Base-by-base conservation (phyloP, 2,797 vertebrate species). In the Kryptopterus vitreolus region DNA sequence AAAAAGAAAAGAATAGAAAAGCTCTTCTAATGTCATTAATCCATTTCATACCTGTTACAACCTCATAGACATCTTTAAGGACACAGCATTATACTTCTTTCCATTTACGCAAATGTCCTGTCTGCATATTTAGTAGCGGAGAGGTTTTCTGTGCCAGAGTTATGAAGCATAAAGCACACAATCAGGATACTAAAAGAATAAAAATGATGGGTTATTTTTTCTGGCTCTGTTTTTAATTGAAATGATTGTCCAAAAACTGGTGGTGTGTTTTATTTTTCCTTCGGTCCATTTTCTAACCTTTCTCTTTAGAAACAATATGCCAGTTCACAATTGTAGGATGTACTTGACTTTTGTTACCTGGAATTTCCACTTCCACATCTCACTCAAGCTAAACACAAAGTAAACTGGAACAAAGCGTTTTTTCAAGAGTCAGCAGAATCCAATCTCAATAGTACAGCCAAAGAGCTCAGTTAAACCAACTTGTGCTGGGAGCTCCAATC, bases 401-500 rank as follows among this genome's bases (percentile, higher is more conserved):
- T 84, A 46, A 81, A 88, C 79, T 80, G 83, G 87, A 88, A 87
- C 89, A 87, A 81, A 88, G 72, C 79, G 82, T 88, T 85, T n/a
- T 90, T 84, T 87, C 86, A 88, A 85, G 79, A 92, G 90, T 92
- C 92, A 93, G 91, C 89, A 86, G 88, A 88, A 91, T 92, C 83
- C 72, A 81, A 93, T 91, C 88, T 88, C 84, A 82, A 82, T 70
- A 85, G 83, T 69, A 86, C 90, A 91, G 87, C 89, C 83, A 81
- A 87, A 82, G 75, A 85, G 86, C 88, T 93, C 82, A 77, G 86
- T 83, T 91, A 91, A 92, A 92, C 81, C 89, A 92, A 92, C 90
- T 86, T 76, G 81, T 88, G 79, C 87, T 90, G 88, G 86, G 85
- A 88, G 82, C 83, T 75, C 50, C 50, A 63, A 38, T 20, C 85